Percentiles rank a stretch among this genome's conserved stretches.
Conservation (phyloP, 2,888 invertebrate genomes). For the Creontiades dilutus region DNA sequence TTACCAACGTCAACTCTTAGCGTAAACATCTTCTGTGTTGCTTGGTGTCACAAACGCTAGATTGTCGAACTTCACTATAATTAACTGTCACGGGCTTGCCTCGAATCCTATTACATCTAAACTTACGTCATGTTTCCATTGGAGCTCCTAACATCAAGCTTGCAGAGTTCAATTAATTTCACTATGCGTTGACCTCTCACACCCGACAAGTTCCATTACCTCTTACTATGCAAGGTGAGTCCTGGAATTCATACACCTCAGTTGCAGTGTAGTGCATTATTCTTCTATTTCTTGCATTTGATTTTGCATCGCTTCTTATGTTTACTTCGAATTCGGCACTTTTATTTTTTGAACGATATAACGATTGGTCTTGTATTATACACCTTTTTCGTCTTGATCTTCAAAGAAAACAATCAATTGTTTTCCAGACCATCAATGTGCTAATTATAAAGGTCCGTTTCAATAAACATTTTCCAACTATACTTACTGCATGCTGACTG, state of each 20-base stretch:
- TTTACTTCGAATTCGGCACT: neutral
- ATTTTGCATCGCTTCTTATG: neutral
- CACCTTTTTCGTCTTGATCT: too few relatives aligned
- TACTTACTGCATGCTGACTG: too few relatives aligned
- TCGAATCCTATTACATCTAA: neutral
- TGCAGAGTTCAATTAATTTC: neutral
- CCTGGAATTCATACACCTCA: neutral
- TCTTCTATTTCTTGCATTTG: neutral
- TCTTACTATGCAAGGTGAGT: slow-evolving; percentile 56
- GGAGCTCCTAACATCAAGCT: neutral
- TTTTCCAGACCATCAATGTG: too few relatives aligned
- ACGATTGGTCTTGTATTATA: too few relatives aligned
- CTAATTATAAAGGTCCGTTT: too few relatives aligned
- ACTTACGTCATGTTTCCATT: neutral
- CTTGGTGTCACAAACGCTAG: neutral
- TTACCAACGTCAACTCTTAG: too few relatives aligned
- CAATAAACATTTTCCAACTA: too few relatives aligned
- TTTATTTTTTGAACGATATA: neutral
- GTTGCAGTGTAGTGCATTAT: neutral
- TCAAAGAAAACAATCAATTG: too few relatives aligned
- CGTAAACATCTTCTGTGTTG: neutral
- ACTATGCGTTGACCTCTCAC: neutral
- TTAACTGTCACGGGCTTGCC: neutral
- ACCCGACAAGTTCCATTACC: slow-evolving; percentile 36
- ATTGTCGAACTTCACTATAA: neutral